Conservation (phyloP, 2,888 invertebrate species). For the Drosophila niveifrons region DNA sequence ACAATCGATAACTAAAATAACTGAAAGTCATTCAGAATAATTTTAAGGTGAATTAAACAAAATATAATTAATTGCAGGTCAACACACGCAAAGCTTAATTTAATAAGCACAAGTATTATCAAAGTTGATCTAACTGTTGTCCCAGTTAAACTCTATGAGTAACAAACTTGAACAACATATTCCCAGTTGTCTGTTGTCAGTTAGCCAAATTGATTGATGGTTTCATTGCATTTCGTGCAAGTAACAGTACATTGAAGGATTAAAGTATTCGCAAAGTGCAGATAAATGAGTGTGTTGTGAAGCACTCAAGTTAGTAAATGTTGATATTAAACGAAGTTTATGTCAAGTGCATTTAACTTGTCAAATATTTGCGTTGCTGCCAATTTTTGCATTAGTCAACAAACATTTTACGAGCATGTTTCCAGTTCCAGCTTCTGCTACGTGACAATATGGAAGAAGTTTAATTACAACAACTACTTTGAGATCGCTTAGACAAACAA, state of each 20-base stretch:
- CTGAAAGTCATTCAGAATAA: too few relatives aligned
- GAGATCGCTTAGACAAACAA: conserved; percentile 7
- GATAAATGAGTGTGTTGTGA: conserved; percentile 41
- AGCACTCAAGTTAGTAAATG: conserved; percentile 22
- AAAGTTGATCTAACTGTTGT: neutral
- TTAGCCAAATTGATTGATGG: conserved; percentile 41
- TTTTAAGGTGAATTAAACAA: neutral
- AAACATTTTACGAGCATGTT: conserved; percentile 13
- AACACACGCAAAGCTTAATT: neutral
- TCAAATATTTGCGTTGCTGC: conserved; percentile 45
- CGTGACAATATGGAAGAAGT: conserved; percentile 35
- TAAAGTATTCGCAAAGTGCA: conserved; percentile 48
- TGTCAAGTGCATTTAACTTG: conserved; percentile 46
- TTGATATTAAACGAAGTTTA: conserved; percentile 25
- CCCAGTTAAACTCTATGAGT: neutral
- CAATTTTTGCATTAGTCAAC: conserved; percentile 36
- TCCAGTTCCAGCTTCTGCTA: conserved; percentile 10
- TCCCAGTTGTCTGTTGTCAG: conserved; percentile 6
- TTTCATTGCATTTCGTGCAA: conserved; percentile 23
- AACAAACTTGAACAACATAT: neutral
- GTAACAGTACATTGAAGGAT: conserved; percentile 43
- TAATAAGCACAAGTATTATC: neutral
- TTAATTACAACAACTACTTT: conserved; percentile 25
- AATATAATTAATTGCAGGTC: neutral
- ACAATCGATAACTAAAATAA: too few relatives aligned